Percentiles rank a stretch among this genome's conserved stretches.
phyloP scores from a whole-genome alignment of 2,113 vertebrate species.

The Mohoua ochrocephala region DNA sequence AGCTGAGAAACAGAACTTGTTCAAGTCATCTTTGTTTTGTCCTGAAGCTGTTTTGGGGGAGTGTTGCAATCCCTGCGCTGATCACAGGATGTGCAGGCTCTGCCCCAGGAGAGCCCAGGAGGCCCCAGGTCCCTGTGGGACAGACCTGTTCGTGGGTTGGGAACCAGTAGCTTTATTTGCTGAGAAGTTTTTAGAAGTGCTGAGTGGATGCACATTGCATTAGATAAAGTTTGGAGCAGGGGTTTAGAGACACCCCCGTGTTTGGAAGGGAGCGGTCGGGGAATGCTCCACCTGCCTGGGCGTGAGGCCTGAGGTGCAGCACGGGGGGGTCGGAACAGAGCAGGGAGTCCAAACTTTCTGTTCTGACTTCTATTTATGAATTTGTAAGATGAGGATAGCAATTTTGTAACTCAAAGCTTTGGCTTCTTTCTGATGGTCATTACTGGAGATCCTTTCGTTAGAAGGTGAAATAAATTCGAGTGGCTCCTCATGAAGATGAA shows the following conservation, averaged over 20 bases:
- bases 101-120: not conserved
- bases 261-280: accelerated
- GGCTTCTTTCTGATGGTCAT: not conserved
- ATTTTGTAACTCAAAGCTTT: not conserved
- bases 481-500: constrained; percentile 46
- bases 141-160: not conserved
- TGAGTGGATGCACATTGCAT: not conserved
- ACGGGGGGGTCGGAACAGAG: accelerated
- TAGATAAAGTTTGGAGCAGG: accelerated
- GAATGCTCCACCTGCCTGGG: not conserved
- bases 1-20: not conserved
- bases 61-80: not conserved
- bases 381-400: not conserved
- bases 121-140: not conserved
- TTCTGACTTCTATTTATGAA: not conserved
- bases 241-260: accelerated
- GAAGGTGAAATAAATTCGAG: not conserved
- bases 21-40: not conserved
- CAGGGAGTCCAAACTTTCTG: too few species aligned
- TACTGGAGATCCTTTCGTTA: not conserved
- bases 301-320: not conserved
- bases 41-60: not conserved
- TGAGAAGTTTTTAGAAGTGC: not conserved
- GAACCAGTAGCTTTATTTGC: not conserved
- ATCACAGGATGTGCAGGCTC: not conserved